Evolutionary conservation across 1,140 invertebrate genomes (phyloP).

Genomic region (Xylocopa sonorina): DNA sequence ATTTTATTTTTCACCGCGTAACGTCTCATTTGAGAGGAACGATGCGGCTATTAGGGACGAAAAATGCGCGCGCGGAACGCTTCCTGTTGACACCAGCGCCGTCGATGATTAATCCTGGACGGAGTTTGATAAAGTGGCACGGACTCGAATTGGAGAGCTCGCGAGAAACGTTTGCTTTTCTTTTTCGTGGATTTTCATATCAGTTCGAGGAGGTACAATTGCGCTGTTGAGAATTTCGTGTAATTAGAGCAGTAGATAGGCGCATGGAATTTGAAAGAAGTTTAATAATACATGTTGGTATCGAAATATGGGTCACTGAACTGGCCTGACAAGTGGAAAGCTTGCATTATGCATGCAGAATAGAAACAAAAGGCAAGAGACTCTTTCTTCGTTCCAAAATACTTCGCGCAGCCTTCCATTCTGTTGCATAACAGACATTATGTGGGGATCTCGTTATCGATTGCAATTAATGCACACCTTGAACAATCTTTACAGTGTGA

Average conservation of each 20-base stretch:
- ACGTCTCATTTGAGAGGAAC: background rate
- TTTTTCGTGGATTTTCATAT: no score
- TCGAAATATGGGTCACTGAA: background rate
- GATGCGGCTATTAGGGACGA: no score
- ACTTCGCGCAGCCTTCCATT: no score
- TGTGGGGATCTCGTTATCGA: background rate
- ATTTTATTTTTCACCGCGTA: background rate
- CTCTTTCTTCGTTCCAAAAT: background rate
- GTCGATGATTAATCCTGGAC: no score
- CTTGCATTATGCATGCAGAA: conserved; percentile 2
- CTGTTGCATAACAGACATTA: background rate
- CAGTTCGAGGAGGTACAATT: no score
- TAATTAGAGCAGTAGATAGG: background rate
- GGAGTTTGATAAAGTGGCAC: no score
- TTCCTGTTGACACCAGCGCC: no score
- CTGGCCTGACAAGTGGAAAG: background rate
- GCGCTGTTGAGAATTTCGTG: background rate
- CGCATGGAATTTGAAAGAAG: conserved; percentile 8
- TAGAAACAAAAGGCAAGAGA: background rate
- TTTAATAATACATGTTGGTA: background rate
- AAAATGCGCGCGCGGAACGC: no score
- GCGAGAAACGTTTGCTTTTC: no score
- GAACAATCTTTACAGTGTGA: background rate
- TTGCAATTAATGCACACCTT: background rate
- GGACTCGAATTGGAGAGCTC: no score